Evolutionary conservation across 2,888 invertebrate genomes (phyloP).

Genomic region (Portevinia maculata): DNA sequence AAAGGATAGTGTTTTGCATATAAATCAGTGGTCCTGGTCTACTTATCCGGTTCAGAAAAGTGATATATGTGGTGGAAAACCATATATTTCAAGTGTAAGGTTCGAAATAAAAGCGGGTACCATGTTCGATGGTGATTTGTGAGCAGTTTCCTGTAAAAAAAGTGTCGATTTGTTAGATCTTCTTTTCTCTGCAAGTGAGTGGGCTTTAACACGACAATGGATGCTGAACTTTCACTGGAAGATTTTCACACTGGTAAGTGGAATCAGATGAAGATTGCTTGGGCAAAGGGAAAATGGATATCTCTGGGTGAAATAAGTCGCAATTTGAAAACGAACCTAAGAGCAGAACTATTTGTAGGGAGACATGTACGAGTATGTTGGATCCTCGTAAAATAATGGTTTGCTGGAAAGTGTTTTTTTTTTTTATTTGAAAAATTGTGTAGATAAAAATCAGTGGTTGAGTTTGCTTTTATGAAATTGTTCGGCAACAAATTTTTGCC

Average conservation of each 20-base stretch:
- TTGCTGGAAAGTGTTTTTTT: neutral
- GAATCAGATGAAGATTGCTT: neutral
- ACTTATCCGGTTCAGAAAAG: slow-evolving; percentile 34
- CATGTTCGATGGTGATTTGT: slow-evolving; percentile 58
- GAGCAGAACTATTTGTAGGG: slow-evolving; percentile 11
- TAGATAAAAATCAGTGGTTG: neutral
- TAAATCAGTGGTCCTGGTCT: slow-evolving; percentile 14
- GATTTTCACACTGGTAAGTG: slow-evolving; percentile 69
- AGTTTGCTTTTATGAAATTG: neutral
- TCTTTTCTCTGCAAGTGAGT: slow-evolving; percentile 4
- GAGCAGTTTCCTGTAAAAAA: slow-evolving; percentile 52
- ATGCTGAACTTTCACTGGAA: slow-evolving; percentile 65
- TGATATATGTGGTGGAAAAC: slow-evolving; percentile 44
- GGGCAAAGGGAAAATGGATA: slow-evolving; percentile 8
- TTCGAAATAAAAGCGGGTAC: neutral
- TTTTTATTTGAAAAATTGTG: neutral
- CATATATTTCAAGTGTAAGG: slow-evolving; percentile 16
- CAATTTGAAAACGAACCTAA: slow-evolving; percentile 33
- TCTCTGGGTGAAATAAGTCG: slow-evolving; percentile 36
- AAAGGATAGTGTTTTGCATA: neutral
- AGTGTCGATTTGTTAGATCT: slow-evolving; percentile 62
- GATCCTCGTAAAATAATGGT: neutral
- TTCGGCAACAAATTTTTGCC: neutral
- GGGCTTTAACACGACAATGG: slow-evolving; percentile 46
- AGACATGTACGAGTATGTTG: neutral